Base-by-base conservation (phyloP, 2,113 vertebrate species). In the Peromyscus leucopus region DNA sequence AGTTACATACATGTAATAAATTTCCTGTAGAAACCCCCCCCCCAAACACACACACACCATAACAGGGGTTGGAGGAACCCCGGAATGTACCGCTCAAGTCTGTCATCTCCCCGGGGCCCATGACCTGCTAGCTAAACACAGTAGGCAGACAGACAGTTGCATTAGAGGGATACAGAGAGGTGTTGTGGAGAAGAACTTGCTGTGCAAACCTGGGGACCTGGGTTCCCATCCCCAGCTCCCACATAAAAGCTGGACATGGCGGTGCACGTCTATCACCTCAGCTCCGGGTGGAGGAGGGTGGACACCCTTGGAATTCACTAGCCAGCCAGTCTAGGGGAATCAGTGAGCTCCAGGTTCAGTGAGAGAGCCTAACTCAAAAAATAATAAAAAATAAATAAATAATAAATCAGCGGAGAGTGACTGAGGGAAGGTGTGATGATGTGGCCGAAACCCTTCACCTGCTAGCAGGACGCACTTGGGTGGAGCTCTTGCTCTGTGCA, bases 321-420 rank as follows among this genome's bases (percentile, higher is more conserved):
- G 26, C 24, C 39, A 65, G 26, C 31, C 16, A 46, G 39, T 46
- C n/a, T 31, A 65, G 61, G 26, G 59, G 61, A 67, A 65, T 17
- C 83, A 48, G 83, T 67, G 39, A 46, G 42, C 61, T 85, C 11
- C 61, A 5, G 28, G 28, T 48, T 65, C 59, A 42, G 3, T 61
- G 36, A 33, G 39, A 67, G 61, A 48, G n/a, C 39, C 2, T 28
- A 42, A 2, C 5, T 2, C 12, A 51, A 21, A 69, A 24, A 36
- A 2, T 16, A 33, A 75, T 42, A 12, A 39, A 74, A 12, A 11
- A 67, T 31, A 42, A 11, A 24, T 24, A 75, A 46, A 76, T 5
- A 1, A 57, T 11, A 39, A 4, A 19, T 6, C 5, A 36, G 19
- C 16, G 11, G 24, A 46, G 13, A 2, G n/a, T 17, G 15, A 19